These are phyloP conservation scores for Chaetodon trifasciatus DNA, from an alignment of 2,797 vertebrate species.

Conservation along the genomic window DNA sequence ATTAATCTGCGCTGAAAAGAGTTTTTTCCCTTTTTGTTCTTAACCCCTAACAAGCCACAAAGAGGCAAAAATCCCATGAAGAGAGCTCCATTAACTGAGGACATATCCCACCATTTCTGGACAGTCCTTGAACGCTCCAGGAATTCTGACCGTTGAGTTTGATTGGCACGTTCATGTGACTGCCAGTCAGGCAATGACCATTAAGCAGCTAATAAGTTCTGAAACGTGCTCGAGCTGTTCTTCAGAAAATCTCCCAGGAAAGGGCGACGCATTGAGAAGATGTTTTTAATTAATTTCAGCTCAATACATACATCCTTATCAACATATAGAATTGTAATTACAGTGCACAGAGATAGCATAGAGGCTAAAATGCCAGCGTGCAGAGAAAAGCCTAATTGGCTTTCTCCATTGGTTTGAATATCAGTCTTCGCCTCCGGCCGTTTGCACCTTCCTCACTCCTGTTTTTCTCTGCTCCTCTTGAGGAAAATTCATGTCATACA, in stretches of 20 bases:
- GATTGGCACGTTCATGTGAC: conserved; percentile 49
- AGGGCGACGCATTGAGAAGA: background rate
- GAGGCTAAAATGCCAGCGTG: conserved; percentile 7
- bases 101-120: background rate
- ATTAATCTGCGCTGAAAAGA: background rate
- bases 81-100: background rate
- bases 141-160: conserved; percentile 20
- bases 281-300: conserved; percentile 61
- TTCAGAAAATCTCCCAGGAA: conserved; percentile 36
- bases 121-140: conserved; percentile 13
- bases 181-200: conserved; percentile 37
- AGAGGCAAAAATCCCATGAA: background rate
- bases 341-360: background rate
- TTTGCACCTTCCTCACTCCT: conserved; percentile 23
- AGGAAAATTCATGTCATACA: conserved; percentile 16
- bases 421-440: conserved; percentile 52
- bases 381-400: conserved; percentile 41
- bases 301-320: conserved; percentile 44
- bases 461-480: conserved; percentile 5
- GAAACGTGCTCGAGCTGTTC: conserved; percentile 45
- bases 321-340: conserved; percentile 15
- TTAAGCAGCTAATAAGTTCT: conserved; percentile 61
- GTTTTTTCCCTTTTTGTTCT: background rate
- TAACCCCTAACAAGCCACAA: background rate
- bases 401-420: conserved; percentile 29